Evolutionary conservation across 2,888 invertebrate species (phyloP).

Genomic region (Prosopocoilus inquinatus): DNA sequence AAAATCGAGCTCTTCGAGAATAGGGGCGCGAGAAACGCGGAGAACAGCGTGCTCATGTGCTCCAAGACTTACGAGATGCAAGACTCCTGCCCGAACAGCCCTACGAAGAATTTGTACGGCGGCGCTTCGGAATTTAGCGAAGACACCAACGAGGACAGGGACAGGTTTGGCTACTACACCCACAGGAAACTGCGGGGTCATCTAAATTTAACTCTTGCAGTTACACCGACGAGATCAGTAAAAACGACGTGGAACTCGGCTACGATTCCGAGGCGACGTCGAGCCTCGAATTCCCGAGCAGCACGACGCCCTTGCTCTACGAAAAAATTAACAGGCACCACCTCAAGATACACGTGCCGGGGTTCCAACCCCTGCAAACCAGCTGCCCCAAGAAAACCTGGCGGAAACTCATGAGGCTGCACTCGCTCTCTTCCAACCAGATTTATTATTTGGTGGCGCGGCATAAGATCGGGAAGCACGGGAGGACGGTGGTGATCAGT

Average conservation of each 20-base stretch:
- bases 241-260: constrained; percentile 25
- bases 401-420: constrained; percentile 63
- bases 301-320: constrained; percentile 58
- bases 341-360: constrained; percentile 63
- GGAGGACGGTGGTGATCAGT: constrained; percentile 60
- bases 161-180: constrained; percentile 35
- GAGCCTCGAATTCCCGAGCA: constrained; percentile 51
- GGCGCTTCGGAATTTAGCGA: constrained; percentile 34
- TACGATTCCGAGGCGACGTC: constrained; percentile 45
- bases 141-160: constrained; percentile 41
- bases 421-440: constrained; percentile 54
- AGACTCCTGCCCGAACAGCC: constrained; percentile 63
- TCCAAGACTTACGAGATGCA: constrained; percentile 61
- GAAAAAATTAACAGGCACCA: constrained; percentile 65
- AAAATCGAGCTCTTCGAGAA: constrained; percentile 58
- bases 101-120: constrained; percentile 41
- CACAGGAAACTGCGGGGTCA: background rate
- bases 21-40: constrained; percentile 51
- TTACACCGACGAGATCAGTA: constrained; percentile 28
- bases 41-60: constrained; percentile 51
- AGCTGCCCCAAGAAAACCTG: constrained; percentile 64
- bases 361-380: constrained; percentile 62
- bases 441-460: constrained; percentile 70
- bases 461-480: constrained; percentile 58
- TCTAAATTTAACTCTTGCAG: constrained; percentile 11